Conservation (phyloP, 2,113 vertebrate species). For the Cervus canadensis region DNA sequence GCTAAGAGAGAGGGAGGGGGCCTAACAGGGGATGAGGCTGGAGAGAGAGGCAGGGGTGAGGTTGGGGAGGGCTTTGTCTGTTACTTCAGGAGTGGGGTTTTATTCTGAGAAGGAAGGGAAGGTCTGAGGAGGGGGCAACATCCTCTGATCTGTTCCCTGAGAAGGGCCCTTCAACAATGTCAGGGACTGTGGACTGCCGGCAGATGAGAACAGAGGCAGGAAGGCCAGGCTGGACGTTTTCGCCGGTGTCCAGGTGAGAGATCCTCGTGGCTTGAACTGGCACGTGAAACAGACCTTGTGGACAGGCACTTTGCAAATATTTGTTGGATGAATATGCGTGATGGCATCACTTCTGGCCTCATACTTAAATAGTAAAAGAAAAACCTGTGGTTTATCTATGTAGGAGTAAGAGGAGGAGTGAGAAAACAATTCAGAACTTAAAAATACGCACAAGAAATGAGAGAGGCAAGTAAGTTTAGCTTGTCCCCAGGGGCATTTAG, state of each 20-base stretch:
- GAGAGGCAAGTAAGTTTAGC: background rate
- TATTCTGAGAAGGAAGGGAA: background rate
- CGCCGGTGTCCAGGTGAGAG: background rate
- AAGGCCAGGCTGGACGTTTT: background rate
- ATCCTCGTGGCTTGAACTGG: background rate
- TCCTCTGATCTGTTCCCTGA: background rate
- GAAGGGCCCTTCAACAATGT: background rate
- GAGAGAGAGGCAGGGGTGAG: background rate
- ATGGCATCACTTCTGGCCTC: background rate
- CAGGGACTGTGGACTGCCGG: background rate
- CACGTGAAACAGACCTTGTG: background rate
- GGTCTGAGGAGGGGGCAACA: background rate
- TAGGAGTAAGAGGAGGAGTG: background rate
- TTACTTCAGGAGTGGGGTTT: background rate
- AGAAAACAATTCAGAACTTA: background rate
- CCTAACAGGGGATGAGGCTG: background rate
- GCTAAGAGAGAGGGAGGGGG: background rate
- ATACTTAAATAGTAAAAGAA: background rate
- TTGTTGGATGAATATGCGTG: background rate
- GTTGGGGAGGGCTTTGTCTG: background rate
- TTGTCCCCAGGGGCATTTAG: background rate
- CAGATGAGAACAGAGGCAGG: background rate
- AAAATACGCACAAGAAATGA: background rate
- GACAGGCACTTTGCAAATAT: background rate
- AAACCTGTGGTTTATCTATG: background rate